phyloP scores from a whole-genome alignment of 2,888 invertebrate species.

The Cylindroiulus punctatus region DNA sequence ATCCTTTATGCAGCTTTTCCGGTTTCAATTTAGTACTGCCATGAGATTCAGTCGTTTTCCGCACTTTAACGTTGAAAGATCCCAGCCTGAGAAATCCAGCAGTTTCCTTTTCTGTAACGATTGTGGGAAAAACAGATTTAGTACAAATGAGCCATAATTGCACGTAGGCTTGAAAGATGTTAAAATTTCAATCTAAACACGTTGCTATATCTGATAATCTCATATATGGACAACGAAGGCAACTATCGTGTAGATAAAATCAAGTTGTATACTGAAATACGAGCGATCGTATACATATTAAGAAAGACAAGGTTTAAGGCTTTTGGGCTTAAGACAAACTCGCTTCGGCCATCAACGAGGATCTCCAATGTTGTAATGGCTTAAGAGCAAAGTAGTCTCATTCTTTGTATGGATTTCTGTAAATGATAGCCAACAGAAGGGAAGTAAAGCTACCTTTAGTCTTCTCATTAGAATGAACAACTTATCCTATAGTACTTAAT shows the following conservation, averaged over 20 bases:
- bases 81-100: constrained; percentile 87
- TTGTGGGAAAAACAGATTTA: neutral
- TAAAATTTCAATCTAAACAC: neutral
- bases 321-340: neutral
- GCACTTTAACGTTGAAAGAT: constrained; percentile 89
- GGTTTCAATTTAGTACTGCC: constrained; percentile 69
- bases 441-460: neutral
- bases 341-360: neutral
- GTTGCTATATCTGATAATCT: neutral
- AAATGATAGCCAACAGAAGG: constrained; percentile 5
- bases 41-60: constrained; percentile 91
- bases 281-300: constrained; percentile 14
- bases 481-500: neutral
- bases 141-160: neutral
- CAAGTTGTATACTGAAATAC: neutral
- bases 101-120: constrained; percentile 70
- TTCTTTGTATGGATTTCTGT: neutral
- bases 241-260: neutral
- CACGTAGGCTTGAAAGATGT: neutral
- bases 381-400: neutral
- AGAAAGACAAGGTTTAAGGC: neutral
- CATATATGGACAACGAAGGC: neutral
- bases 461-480: constrained; percentile 1
- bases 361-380: neutral
- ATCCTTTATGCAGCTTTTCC: constrained; percentile 79